These are phyloP conservation scores for Sebastes itinus DNA, from an alignment of 2,797 vertebrate genomes.

Conservation along the genomic window DNA sequence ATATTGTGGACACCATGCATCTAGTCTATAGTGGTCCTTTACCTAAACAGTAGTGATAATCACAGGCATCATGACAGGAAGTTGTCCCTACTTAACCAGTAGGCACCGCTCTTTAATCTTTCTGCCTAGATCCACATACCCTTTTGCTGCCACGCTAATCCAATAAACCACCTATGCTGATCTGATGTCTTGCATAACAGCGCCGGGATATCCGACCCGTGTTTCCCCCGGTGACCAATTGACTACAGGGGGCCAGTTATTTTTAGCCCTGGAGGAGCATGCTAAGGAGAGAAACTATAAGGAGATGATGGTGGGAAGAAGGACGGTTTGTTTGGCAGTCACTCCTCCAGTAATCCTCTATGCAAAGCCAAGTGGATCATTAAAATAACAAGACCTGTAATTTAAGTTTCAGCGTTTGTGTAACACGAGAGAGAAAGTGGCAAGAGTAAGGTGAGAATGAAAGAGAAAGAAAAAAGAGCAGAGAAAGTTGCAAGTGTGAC, in stretches of 20 bases:
- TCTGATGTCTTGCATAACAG: slow-evolving; percentile 71
- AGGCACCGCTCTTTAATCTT: slow-evolving; percentile 46
- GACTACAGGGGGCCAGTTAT: slow-evolving; percentile 67
- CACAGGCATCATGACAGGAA: slow-evolving; percentile 7
- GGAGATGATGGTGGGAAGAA: slow-evolving; percentile 32
- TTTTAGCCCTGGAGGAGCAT: slow-evolving; percentile 71
- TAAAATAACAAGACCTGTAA: slow-evolving; percentile 65
- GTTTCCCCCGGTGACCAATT: slow-evolving; percentile 59
- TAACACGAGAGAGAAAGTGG: slow-evolving; percentile 56
- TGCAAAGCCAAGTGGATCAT: slow-evolving; percentile 53
- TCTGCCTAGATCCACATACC: slow-evolving; percentile 31
- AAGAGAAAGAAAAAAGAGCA: not conserved
- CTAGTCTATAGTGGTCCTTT: not conserved
- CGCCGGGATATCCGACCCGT: slow-evolving; percentile 49
- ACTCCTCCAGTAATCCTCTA: slow-evolving; percentile 35
- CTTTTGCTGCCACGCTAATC: slow-evolving; percentile 66
- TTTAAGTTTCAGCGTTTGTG: slow-evolving; percentile 49
- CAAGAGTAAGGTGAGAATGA: slow-evolving; percentile 47
- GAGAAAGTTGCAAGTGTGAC: slow-evolving; percentile 48
- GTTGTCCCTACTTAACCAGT: slow-evolving; percentile 33
- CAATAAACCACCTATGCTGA: slow-evolving; percentile 68
- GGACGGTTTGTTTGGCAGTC: slow-evolving; percentile 29
- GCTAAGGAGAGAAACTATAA: slow-evolving; percentile 44
- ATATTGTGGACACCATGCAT: not conserved
- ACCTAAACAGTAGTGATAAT: slow-evolving; percentile 20